Percentiles rank a stretch among this genome's conserved stretches.
Evolutionary conservation across 2,797 vertebrate species (phyloP).

Genomic region (Myotis myotis): DNA sequence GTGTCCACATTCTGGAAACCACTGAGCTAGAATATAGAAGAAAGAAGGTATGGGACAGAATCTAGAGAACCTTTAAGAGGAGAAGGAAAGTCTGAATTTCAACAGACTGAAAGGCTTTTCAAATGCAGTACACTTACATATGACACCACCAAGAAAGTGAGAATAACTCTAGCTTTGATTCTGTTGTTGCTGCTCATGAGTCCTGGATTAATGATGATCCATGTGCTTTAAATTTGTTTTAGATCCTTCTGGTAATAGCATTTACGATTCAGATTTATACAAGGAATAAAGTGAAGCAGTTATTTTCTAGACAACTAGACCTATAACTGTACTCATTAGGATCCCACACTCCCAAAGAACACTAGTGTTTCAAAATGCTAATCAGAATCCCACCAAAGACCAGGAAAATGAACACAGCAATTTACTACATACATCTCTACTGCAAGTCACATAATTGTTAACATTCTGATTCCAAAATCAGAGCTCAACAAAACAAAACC

Average conservation of each 20-base stretch:
- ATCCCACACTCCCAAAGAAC: neutral
- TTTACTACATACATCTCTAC: neutral
- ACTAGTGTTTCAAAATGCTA: neutral
- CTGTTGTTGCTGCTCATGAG: neutral
- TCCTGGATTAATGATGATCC: neutral
- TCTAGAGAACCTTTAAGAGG: neutral
- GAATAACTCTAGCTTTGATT: neutral
- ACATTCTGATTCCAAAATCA: neutral
- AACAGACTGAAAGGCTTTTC: neutral
- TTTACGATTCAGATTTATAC: neutral
- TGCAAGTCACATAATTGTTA: neutral
- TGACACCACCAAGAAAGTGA: neutral
- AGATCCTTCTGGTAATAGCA: neutral
- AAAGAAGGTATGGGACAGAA: neutral
- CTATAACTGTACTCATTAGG: neutral
- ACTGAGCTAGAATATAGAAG: neutral
- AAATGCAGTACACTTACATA: neutral
- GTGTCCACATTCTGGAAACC: neutral
- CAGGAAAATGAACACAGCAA: rapidly evolving
- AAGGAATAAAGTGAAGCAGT: neutral
- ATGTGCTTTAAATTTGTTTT: neutral
- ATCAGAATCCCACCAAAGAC: neutral
- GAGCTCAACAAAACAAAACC: neutral
- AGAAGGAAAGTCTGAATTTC: neutral
- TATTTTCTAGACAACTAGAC: neutral